phyloP scores from a whole-genome alignment of 2,113 vertebrate species.

The Anthoscopus minutus region DNA sequence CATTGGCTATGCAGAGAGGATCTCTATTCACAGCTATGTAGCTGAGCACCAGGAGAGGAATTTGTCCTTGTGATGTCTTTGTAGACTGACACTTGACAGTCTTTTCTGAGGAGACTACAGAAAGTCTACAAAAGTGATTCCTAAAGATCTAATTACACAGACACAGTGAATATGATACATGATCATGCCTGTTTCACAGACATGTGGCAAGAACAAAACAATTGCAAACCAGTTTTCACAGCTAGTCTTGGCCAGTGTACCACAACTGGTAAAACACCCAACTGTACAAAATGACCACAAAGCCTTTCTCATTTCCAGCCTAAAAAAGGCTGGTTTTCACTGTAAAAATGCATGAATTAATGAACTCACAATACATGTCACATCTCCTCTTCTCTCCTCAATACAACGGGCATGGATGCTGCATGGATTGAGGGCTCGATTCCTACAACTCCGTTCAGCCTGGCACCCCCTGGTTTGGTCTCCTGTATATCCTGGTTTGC shows the following conservation, averaged over 20 bases:
- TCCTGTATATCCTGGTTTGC: constrained; percentile 83
- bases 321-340: background rate
- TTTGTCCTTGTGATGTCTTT: background rate
- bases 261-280: background rate
- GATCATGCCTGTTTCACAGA: background rate
- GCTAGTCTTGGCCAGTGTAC: background rate
- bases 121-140: background rate
- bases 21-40: background rate
- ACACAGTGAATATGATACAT: background rate
- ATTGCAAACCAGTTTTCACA: background rate
- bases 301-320: background rate
- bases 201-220: background rate
- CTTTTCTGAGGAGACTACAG: background rate
- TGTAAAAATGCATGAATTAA: background rate
- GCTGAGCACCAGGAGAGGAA: background rate
- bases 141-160: background rate
- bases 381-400: constrained; percentile 82
- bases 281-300: background rate
- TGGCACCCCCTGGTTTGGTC: constrained; percentile 86
- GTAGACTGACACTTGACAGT: background rate
- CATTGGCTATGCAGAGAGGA: background rate
- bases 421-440: constrained; percentile 83
- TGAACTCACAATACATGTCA: constrained; percentile 82
- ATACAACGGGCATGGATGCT: constrained; percentile 82
- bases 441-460: constrained; percentile 76